Conservation (phyloP, 2,888 invertebrate species). For the Nomada goodeniana region DNA sequence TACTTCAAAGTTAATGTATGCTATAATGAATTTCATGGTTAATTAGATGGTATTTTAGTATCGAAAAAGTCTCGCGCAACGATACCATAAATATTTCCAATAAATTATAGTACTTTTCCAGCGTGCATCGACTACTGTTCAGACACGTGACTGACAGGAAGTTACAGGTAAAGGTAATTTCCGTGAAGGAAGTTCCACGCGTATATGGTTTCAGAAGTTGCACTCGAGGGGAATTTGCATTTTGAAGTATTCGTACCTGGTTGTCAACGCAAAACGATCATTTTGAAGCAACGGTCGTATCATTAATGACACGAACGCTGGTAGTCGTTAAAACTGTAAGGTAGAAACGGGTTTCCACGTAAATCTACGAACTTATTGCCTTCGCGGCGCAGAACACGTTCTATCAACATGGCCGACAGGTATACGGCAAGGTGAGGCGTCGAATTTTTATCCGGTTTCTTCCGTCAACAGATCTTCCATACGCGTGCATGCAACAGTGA, state of each 20-base stretch:
- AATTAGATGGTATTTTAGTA: too few species aligned
- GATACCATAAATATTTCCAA: too few species aligned
- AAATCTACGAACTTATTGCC: slow-evolving; percentile 1
- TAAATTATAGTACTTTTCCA: too few species aligned
- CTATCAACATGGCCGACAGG: neutral
- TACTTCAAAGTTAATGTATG: too few species aligned
- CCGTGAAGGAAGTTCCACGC: neutral
- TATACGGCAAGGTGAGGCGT: neutral
- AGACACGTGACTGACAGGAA: neutral
- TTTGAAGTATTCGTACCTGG: neutral
- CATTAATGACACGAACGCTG: slow-evolving; percentile 12
- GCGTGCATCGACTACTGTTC: neutral
- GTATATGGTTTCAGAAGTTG: neutral
- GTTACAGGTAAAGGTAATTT: neutral
- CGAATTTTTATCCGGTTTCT: neutral
- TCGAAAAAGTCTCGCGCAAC: too few species aligned
- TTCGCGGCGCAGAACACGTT: neutral
- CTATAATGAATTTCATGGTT: too few species aligned
- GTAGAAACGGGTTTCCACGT: slow-evolving; percentile 36
- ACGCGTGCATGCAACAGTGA: too few species aligned
- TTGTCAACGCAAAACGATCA: slow-evolving; percentile 8
- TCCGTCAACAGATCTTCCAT: neutral
- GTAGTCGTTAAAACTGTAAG: slow-evolving; percentile 36
- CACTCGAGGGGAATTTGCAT: neutral
- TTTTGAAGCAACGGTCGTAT: slow-evolving; percentile 1